Evolutionary conservation across 2,888 invertebrate genomes (phyloP), one percentile per base, ranked within the genome.

Genomic region (Zelleria hepariella): DNA sequence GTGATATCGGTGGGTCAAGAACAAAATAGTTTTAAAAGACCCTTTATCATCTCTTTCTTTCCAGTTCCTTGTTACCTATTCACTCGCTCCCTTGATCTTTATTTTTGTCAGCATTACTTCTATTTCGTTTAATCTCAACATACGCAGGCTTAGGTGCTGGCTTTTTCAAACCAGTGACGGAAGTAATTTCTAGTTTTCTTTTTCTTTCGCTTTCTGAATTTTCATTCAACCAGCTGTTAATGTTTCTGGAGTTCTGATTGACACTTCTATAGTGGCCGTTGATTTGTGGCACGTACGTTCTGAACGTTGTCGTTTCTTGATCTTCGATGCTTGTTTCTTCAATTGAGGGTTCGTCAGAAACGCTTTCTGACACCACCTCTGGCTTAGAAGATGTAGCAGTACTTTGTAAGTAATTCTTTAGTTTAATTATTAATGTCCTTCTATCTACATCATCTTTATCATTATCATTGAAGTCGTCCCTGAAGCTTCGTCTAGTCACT

Each of bases 221-320:
- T 26, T 69, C 68, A 59, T 73, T 71, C 10, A 77, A 61, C 62
- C 74, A 69, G 49, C 66, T 68, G 55, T 73, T 74, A 53, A 78
- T 67, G 47, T 68, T 74, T 62, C 67, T 68, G 0, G 71, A 69
- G 63, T 79, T 78, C 62, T 73, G 73, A 61, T 75, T 75, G 15
- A 78, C 67, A 62, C 74, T 82, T 68, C 86, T 75, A 55, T 85
- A 83, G 65, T 87, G 88, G 10, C 87, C 85, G 62, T 87, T 88
- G 57, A 82, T 79, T 68, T 81, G 85, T 3, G 85, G 86, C 21
- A 83, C 80, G 58, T 82, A 84, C 0, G 79, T 82, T 62, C 71
- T 70, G 25, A 65, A 63, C 47, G 70, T 72, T 5, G 73, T 71
- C 0, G 48, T 48, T 52, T 57, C 26, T 47, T 47, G 15, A 10